A percentile compares a stretch with the other conserved stretches of the same genome.
Evolutionary conservation across 2,888 invertebrate genomes (phyloP).

Genomic region (Cactoblastis cactorum): DNA sequence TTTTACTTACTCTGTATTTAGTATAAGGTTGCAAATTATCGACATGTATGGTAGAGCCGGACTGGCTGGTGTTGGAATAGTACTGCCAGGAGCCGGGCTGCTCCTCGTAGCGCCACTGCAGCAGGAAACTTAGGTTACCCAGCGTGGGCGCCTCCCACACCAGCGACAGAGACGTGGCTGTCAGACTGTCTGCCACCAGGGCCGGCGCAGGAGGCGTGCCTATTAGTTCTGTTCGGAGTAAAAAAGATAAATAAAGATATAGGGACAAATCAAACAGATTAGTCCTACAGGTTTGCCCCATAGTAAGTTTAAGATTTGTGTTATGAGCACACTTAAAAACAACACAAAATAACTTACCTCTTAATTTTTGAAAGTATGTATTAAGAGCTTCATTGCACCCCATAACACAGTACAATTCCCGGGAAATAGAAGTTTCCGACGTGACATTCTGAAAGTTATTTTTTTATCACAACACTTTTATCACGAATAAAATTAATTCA

Average conservation of each 20-base stretch:
- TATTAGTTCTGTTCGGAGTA: constrained; percentile 71
- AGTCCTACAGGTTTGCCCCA: too few species aligned
- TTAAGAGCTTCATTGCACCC: constrained; percentile 90
- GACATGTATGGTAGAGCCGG: constrained; percentile 83
- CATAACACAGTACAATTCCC: constrained; percentile 87
- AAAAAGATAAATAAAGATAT: too few species aligned
- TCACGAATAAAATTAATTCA: too few species aligned
- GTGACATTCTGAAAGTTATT: constrained; percentile 82
- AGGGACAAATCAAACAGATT: too few species aligned
- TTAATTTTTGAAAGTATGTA: constrained; percentile 84
- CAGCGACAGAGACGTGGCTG: constrained; percentile 87
- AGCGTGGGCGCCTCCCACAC: constrained; percentile 85
- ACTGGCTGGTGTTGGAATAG: constrained; percentile 86
- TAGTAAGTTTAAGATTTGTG: too few species aligned
- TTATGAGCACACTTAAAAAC: too few species aligned
- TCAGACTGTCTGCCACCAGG: constrained; percentile 87
- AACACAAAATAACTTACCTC: too few species aligned
- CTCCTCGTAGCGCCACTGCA: constrained; percentile 88
- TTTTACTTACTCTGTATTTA: constrained; percentile 87
- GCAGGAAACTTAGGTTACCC: constrained; percentile 79
- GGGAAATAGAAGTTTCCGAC: constrained; percentile 82
- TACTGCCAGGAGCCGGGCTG: constrained; percentile 89
- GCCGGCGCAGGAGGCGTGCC: constrained; percentile 87
- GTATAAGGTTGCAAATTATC: constrained; percentile 92
- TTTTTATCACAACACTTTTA: too few species aligned